Evolutionary conservation across 2,888 invertebrate species (phyloP).

Genomic region (Sinhomidia bicolor): DNA sequence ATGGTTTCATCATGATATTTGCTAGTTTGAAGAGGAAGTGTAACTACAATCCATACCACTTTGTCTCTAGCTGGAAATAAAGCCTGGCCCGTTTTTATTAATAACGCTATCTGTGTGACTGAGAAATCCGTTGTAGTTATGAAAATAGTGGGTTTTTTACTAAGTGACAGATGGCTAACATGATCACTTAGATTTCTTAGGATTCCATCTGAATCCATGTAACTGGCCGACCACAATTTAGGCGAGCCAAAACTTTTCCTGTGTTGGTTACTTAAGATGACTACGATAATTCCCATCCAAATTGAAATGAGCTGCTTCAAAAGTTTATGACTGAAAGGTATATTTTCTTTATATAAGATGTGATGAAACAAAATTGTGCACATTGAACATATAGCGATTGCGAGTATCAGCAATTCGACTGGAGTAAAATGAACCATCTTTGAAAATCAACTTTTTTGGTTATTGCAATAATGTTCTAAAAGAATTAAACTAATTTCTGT

Average conservation of each 20-base stretch:
- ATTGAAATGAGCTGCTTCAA: background rate
- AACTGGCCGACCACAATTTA: background rate
- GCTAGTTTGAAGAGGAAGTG: constrained; percentile 13
- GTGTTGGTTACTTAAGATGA: background rate
- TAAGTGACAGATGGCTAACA: no score
- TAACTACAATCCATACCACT: constrained; percentile 66
- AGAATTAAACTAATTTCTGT: no score
- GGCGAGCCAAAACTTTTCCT: background rate
- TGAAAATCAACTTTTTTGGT: no score
- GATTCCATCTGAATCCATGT: background rate
- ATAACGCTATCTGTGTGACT: constrained; percentile 15
- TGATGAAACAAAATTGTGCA: background rate
- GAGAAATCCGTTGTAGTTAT: constrained; percentile 56
- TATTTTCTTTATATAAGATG: background rate
- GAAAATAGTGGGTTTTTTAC: constrained; percentile 43
- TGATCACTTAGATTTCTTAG: background rate
- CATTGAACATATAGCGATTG: background rate
- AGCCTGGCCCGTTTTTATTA: constrained; percentile 62
- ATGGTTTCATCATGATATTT: background rate
- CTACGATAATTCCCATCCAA: constrained; percentile 18
- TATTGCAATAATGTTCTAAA: no score
- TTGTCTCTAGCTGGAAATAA: constrained; percentile 62
- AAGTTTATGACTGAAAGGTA: no score
- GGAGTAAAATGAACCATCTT: background rate
- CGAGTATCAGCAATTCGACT: background rate